A percentile compares a stretch with the other conserved stretches of the same genome.
These are phyloP conservation scores for Prietella phreatophila DNA, from an alignment of 2,113 vertebrate genomes.

Conservation along the genomic window DNA sequence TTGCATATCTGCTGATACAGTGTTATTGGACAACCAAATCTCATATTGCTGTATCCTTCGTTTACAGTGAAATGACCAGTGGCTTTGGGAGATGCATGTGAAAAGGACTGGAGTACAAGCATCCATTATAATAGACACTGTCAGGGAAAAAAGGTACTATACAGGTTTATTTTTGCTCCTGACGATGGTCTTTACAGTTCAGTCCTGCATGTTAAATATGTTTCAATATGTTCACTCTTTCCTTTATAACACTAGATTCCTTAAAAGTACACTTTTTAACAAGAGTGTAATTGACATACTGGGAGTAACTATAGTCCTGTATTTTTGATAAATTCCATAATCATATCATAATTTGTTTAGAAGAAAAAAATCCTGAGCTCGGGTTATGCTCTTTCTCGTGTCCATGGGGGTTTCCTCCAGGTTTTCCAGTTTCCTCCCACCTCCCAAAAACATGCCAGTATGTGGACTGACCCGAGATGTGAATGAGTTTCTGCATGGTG, in stretches of 20 bases:
- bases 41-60: conserved; percentile 43
- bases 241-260: not conserved
- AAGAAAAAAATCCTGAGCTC: not conserved
- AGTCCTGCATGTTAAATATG: not conserved
- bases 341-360: not conserved
- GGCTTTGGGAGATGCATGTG: not conserved
- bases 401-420: not conserved
- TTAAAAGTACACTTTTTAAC: not conserved
- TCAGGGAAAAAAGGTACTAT: not conserved
- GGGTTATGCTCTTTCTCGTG: not conserved
- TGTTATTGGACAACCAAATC: conserved; percentile 34
- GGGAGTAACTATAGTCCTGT: not conserved
- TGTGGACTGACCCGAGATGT: not conserved
- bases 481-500: not conserved
- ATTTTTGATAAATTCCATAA: not conserved
- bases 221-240: not conserved
- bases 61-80: conserved; percentile 16
- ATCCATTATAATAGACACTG: not conserved
- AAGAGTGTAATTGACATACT: not conserved
- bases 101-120: not conserved
- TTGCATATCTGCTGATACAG: conserved; percentile 51
- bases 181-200: not conserved
- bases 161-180: not conserved
- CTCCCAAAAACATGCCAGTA: not conserved
- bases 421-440: not conserved